A percentile compares a stretch with the other conserved stretches of the same genome.
Conservation (phyloP, 2,888 invertebrate species). For the Pseudanteris insignis region DNA sequence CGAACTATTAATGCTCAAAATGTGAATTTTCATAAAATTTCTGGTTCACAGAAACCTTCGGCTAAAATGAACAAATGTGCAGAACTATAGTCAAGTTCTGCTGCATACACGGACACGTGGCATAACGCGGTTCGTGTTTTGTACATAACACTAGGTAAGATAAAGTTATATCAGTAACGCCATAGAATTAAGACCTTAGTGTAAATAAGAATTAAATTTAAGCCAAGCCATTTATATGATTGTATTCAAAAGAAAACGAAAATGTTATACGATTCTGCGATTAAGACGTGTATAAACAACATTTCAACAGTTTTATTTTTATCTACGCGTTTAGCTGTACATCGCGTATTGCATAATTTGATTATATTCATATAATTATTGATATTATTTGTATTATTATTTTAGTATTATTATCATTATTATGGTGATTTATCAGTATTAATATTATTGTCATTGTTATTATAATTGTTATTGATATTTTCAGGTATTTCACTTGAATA, state of each 20-base stretch:
- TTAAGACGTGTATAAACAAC: constrained; percentile 52
- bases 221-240: constrained; percentile 49
- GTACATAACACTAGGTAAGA: constrained; percentile 29
- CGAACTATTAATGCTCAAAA: constrained; percentile 37
- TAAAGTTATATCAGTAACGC: constrained; percentile 23
- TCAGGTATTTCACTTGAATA: too few relatives aligned
- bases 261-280: constrained; percentile 49
- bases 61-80: constrained; percentile 8
- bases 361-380: too few relatives aligned
- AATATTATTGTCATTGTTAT: constrained; percentile 23
- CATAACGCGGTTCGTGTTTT: constrained; percentile 26
- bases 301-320: too few relatives aligned
- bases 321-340: too few relatives aligned
- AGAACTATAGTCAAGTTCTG: constrained; percentile 12
- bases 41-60: constrained; percentile 15
- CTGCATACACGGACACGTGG: constrained; percentile 7
- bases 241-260: constrained; percentile 24
- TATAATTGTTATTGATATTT: not conserved
- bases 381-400: too few relatives aligned
- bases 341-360: too few relatives aligned
- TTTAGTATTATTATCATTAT: constrained; percentile 22
- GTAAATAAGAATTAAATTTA: constrained; percentile 45
- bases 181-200: too few relatives aligned
- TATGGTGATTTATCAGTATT: constrained; percentile 44
- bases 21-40: constrained; percentile 27